Conservation (phyloP, 1,140 invertebrate species). For the Aphidius ervi region DNA sequence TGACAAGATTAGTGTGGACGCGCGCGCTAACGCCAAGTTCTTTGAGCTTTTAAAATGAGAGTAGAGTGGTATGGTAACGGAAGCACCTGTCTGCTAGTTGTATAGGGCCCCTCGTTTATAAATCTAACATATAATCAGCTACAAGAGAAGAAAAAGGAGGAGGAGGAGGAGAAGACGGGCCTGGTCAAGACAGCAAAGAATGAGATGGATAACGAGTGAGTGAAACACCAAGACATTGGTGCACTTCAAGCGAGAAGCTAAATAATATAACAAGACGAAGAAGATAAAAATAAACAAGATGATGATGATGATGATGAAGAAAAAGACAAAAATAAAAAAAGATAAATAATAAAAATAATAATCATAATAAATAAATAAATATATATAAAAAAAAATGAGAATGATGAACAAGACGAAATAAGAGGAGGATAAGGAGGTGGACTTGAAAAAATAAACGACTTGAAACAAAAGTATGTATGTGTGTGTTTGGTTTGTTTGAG, state of each 20-base stretch:
- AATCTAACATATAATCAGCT: slow-evolving; percentile 50
- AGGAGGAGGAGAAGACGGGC: slow-evolving; percentile 21
- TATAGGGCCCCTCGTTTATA: slow-evolving; percentile 41
- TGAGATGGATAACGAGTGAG: too few relatives aligned
- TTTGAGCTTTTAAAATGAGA: slow-evolving; percentile 3
- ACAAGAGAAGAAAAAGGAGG: slow-evolving; percentile 18
- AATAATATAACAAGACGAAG: slow-evolving; percentile 46
- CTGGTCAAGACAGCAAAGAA: too few relatives aligned
- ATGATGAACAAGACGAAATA: slow-evolving; percentile 23
- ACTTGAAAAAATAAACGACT: slow-evolving; percentile 21
- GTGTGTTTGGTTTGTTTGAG: not conserved
- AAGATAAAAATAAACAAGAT: slow-evolving; percentile 14
- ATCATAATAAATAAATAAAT: slow-evolving; percentile 15
- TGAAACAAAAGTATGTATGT: slow-evolving; percentile 22
- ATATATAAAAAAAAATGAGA: slow-evolving; percentile 13
- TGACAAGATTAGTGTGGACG: slow-evolving; percentile 12
- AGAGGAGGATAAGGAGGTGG: slow-evolving; percentile 27
- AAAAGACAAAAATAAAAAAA: too few relatives aligned
- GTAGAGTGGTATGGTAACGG: slow-evolving; percentile 11
- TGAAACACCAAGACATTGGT: too few relatives aligned
- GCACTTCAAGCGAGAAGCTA: slow-evolving; percentile 26
- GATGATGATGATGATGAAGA: slow-evolving; percentile 3
- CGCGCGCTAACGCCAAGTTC: not conserved
- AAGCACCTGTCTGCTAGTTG: slow-evolving; percentile 27
- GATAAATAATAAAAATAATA: too few relatives aligned